Evolutionary conservation across 2,888 invertebrate genomes (phyloP), one percentile per base, ranked within the genome.

Genomic region (Lysandra coridon): DNA sequence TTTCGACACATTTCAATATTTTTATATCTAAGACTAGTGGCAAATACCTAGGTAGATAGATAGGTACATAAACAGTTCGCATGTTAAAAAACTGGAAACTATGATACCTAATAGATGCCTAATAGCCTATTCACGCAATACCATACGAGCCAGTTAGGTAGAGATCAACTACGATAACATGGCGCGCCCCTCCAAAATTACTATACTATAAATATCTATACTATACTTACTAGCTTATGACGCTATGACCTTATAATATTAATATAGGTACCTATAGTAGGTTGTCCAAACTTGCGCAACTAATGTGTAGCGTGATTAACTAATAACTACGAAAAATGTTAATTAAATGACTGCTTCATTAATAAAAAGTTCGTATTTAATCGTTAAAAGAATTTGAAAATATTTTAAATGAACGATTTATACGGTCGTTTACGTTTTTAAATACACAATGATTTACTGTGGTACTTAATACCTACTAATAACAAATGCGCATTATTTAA

Each of bases 311-410:
- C 69, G 33, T 69, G 37, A 69, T 69, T 69, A 69, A 69, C 69
- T 69, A 69, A 69, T 69, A 69, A 33, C 69, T 69, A 37, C 69
- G 14, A 69, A 69, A 64, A 37, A 69, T 69, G 33, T 69, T 23
- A 37, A 69, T 33, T 69, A 69, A 37, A 69, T 1, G 69, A 6
- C 69, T 69, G 33, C 33, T 17, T 33, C 12, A 64, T 69, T 78
- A 30, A 49, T 49, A 44, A 23, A 14, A 14, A 5, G 3, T n/a
- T n/a, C 60, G 7, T 62, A 62, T 62, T 23, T 33, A 64, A 64
- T 4, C 64, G 64, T 64, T 30, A 12, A 64, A 64, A 64, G 23
- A 64, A 30, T 23, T 62, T 23, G 4, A 30, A 64, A 23, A 64
- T 10, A 23, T 23, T 12, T 64, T 64, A 17, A 69, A 69, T 37